Evolutionary conservation across 1,140 invertebrate species (phyloP).

Genomic region (Forficula auricularia): DNA sequence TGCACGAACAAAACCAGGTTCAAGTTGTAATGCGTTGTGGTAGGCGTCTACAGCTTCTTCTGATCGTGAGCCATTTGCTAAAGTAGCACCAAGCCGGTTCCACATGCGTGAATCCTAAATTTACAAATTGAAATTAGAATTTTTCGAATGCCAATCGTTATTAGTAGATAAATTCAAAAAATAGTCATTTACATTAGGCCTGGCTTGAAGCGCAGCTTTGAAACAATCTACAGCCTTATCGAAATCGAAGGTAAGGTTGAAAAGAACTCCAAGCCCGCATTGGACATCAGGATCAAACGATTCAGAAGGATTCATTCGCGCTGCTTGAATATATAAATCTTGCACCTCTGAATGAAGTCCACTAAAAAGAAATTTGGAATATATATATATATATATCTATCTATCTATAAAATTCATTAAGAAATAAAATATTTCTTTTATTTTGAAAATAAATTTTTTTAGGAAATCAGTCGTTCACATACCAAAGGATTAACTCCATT

Average conservation of each 20-base stretch:
- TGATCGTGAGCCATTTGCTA: slow-evolving; percentile 86
- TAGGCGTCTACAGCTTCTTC: slow-evolving; percentile 95
- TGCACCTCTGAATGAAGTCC: slow-evolving; percentile 49
- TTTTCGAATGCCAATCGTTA: too few species aligned
- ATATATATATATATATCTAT: too few species aligned
- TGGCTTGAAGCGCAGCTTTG: slow-evolving; percentile 64
- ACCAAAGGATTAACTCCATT: too few species aligned
- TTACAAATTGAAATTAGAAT: too few species aligned
- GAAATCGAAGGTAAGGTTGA: slow-evolving; percentile 85
- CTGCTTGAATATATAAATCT: slow-evolving; percentile 70
- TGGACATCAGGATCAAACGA: slow-evolving; percentile 87
- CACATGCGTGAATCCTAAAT: slow-evolving; percentile 86
- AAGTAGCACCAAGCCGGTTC: slow-evolving; percentile 92
- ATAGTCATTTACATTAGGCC: slow-evolving; percentile 43
- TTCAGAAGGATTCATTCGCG: slow-evolving; percentile 48
- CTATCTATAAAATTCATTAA: too few species aligned
- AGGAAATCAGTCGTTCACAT: too few species aligned
- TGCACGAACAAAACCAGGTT: slow-evolving; percentile 90
- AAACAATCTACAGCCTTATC: slow-evolving; percentile 96
- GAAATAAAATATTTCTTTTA: background rate
- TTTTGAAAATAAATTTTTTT: background rate
- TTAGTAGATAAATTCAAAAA: too few species aligned
- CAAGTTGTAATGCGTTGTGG: slow-evolving; percentile 71
- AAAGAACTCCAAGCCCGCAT: slow-evolving; percentile 84
- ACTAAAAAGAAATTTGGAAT: slow-evolving; percentile 24